Percentiles rank a stretch among this genome's conserved stretches.
Evolutionary conservation across 2,113 vertebrate species (phyloP).

Genomic region (Sphyrna mokarran): DNA sequence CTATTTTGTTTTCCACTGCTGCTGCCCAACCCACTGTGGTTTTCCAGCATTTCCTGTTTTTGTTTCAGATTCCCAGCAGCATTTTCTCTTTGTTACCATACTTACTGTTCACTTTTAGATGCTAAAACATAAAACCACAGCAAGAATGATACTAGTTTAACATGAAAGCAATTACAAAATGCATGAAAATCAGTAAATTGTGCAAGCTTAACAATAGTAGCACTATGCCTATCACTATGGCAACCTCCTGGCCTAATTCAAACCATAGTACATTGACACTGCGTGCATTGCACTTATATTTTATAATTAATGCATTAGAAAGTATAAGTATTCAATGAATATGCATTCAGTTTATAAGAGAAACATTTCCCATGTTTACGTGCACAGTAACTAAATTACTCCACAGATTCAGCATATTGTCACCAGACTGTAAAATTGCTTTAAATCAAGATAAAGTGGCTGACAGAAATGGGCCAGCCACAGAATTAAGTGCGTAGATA

Average conservation of each 20-base stretch:
- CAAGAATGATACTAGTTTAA: neutral
- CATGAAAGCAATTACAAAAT: neutral
- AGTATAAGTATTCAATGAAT: neutral
- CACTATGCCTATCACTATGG: slow-evolving; percentile 13
- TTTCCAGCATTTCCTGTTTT: neutral
- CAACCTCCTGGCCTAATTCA: neutral
- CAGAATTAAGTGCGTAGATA: neutral
- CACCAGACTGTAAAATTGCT: neutral
- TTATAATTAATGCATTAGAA: neutral
- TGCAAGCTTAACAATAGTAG: neutral
- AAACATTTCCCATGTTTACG: neutral
- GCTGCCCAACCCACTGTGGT: neutral
- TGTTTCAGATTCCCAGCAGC: neutral
- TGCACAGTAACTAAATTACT: slow-evolving; percentile 5
- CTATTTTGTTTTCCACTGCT: neutral
- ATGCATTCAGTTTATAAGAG: neutral
- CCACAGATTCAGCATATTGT: neutral
- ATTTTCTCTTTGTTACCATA: neutral
- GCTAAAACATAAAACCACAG: neutral
- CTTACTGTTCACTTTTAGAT: neutral
- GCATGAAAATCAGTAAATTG: neutral
- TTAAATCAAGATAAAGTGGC: neutral
- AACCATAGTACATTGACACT: neutral
- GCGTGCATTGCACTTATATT: neutral
- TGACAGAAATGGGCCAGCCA: neutral